Conservation (phyloP, 1,140 invertebrate genomes). For the Trachymyrmex cornetzi region DNA sequence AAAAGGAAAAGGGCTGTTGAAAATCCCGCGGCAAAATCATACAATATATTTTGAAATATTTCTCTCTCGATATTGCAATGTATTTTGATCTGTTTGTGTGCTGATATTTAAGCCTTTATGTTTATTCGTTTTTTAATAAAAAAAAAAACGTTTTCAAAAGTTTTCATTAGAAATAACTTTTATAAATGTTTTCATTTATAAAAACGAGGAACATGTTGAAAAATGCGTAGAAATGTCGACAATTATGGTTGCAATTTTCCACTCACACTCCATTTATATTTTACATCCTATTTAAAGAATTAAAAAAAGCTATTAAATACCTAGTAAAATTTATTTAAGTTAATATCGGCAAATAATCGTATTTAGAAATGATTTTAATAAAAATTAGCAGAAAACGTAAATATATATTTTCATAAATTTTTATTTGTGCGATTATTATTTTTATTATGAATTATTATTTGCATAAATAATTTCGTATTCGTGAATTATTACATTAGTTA, state of each 20-base stretch:
- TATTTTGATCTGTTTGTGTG: slow-evolving; percentile 28
- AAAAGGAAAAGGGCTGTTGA: background rate
- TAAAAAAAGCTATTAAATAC: background rate
- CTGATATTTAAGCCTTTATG: slow-evolving; percentile 21
- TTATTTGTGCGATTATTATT: background rate
- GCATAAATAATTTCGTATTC: slow-evolving; percentile 2
- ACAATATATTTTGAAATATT: slow-evolving; percentile 25
- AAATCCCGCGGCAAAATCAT: slow-evolving; percentile 7
- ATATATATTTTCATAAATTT: background rate
- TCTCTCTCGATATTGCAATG: slow-evolving; percentile 25
- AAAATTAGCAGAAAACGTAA: background rate
- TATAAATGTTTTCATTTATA: background rate
- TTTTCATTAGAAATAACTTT: background rate
- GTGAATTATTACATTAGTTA: slow-evolving; percentile 22
- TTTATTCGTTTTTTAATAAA: background rate
- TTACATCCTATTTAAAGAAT: background rate
- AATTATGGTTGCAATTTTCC: background rate
- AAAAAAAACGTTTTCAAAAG: background rate
- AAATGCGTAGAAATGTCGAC: background rate
- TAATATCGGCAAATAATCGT: background rate
- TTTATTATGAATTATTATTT: background rate
- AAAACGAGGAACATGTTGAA: background rate
- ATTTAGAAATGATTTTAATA: background rate
- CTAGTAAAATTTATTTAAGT: background rate
- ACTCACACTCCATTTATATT: background rate